Base-by-base conservation (phyloP, 2,888 invertebrate genomes). In the Copidosoma aretas region DNA sequence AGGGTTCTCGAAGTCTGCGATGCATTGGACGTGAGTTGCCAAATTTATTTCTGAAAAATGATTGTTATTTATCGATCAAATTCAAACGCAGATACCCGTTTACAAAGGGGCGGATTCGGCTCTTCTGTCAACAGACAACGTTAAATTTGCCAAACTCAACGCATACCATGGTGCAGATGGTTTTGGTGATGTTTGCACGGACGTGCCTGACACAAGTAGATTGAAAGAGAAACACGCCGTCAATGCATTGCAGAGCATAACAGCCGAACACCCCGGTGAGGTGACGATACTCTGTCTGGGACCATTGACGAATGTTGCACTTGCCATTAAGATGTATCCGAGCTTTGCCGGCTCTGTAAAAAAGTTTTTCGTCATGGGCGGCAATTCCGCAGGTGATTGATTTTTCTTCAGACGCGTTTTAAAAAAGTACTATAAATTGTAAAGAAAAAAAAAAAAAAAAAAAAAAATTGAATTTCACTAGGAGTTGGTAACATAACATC, bases 281-380 rank as follows among this genome's bases (percentile, higher is more conserved):
- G 84, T 92, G 24, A 87, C 87, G 0, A 77, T 93, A 14, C 84
- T 92, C 10, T 87, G 90, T 49, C 80, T 93, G 25, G 94, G 91
- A 0, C 89, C 95, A 0, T 81, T 95, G 32, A 94, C 94, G 0
- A 95, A 94, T 77, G 84, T 93, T 56, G 95, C 94, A 0, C 77
- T 93, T 69, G 90, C 93, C 1, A 86, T 91, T 2, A 89, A 89
- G 76, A 80, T 93, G 76, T 91, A 91, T 75, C 88, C 90, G 0
- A 80, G 86, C 5, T 90, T 94, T 78, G 81, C 88, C 0, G 77
- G 84, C 22, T 86, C 89, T 71, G 82, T 94, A 0, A 89, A 89
- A 71, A 89, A 90, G 54, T 84, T 94, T 46, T 91, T 88, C 78
- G 86, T 94, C 4, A 93, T 93, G 87, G 94, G 94, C 12, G 94